phyloP scores from a whole-genome alignment of 2,888 invertebrate species.

The Pseudococcus viburni region DNA sequence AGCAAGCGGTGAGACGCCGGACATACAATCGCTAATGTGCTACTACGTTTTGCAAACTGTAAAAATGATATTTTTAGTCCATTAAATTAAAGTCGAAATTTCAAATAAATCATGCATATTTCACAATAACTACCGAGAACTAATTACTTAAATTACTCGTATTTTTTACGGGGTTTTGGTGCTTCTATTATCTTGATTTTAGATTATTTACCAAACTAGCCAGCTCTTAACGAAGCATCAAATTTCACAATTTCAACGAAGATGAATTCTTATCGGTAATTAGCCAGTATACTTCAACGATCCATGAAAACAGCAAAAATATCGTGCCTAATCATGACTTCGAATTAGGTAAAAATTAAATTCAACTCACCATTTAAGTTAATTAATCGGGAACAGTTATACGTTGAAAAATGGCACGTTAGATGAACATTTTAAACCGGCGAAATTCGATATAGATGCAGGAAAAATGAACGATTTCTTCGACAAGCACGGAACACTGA shows the following conservation, averaged over 20 bases:
- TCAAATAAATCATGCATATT: background rate
- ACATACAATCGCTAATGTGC: too few relatives aligned
- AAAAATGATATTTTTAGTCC: too few relatives aligned
- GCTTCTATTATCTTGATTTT: background rate
- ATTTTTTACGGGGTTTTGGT: background rate
- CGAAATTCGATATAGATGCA: background rate
- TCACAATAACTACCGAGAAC: background rate
- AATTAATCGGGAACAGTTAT: background rate
- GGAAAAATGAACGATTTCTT: background rate
- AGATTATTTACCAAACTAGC: background rate
- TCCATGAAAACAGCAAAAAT: background rate
- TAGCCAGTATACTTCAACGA: background rate
- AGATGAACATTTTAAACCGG: background rate
- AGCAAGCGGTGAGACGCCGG: background rate
- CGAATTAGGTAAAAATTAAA: background rate
- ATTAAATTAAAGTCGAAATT: background rate
- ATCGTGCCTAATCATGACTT: background rate
- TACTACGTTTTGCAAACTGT: background rate
- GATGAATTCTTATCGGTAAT: background rate
- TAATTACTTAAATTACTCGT: background rate
- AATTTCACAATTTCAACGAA: background rate
- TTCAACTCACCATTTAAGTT: constrained; percentile 14
- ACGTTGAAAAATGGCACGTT: background rate
- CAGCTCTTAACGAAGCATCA: background rate
- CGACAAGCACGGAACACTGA: too few relatives aligned